Evolutionary conservation across 1,140 invertebrate genomes (phyloP).

Genomic region (Stegodyphus dumicola): DNA sequence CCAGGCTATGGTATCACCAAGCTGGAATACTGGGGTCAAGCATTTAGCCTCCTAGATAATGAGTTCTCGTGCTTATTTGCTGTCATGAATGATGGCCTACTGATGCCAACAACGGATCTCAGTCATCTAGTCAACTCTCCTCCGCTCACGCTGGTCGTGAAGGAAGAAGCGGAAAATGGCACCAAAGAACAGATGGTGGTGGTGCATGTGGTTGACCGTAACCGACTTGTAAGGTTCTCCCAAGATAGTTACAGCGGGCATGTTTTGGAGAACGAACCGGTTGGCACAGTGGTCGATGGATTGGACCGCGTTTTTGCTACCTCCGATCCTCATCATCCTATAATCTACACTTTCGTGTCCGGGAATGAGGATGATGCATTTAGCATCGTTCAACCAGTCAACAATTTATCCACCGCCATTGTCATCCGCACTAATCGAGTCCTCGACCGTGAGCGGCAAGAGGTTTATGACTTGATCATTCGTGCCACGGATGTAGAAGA

Average conservation of each 20-base stretch:
- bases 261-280: conserved; percentile 79
- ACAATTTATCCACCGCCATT: conserved; percentile 68
- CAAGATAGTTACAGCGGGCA: conserved; percentile 75
- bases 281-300: conserved; percentile 77
- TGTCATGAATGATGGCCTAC: conserved; percentile 85
- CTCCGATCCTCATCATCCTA: conserved; percentile 73
- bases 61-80: conserved; percentile 73
- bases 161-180: conserved; percentile 82
- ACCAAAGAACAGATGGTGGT: conserved; percentile 83
- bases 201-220: conserved; percentile 83
- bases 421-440: conserved; percentile 79
- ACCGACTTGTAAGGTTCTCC: conserved; percentile 82
- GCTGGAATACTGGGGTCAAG: conserved; percentile 72
- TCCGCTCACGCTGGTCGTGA: conserved; percentile 81
- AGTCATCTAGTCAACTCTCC: conserved; percentile 82
- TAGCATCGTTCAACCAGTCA: conserved; percentile 71
- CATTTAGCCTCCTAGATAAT: conserved; percentile 36
- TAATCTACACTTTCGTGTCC: conserved; percentile 81
- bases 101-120: conserved; percentile 89
- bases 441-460: conserved; percentile 79
- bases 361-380: conserved; percentile 69
- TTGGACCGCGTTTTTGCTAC: conserved; percentile 70
- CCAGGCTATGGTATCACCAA: conserved; percentile 85
- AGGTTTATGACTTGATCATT: conserved; percentile 78
- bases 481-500: conserved; percentile 80